These are phyloP conservation scores for Temnothorax ravouxi DNA, from an alignment of 2,888 invertebrate genomes.

Conservation along the genomic window DNA sequence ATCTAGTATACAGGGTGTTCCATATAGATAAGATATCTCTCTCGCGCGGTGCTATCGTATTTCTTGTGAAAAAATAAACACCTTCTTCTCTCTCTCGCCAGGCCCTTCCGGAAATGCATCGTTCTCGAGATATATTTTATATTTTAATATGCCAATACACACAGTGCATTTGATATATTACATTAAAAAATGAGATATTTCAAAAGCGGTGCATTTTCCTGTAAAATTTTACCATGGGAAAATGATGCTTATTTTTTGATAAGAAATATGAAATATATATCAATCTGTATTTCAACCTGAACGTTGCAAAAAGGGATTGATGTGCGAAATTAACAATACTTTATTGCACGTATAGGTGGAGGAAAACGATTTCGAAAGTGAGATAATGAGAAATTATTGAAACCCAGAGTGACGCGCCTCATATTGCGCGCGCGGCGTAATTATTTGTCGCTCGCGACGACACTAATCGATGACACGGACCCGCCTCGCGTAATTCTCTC, in stretches of 20 bases:
- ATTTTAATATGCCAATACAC: neutral
- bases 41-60: neutral
- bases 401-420: neutral
- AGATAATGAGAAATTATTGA: slow-evolving; percentile 36
- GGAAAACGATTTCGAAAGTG: slow-evolving; percentile 14
- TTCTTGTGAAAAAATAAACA: neutral
- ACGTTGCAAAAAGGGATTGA: neutral
- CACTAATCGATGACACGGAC: slow-evolving; percentile 47
- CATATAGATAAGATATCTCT: neutral
- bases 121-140: neutral
- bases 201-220: neutral
- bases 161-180: neutral
- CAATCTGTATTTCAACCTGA: neutral
- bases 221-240: neutral
- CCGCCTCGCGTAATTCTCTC: slow-evolving; percentile 25
- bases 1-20: neutral
- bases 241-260: neutral
- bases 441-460: slow-evolving; percentile 47
- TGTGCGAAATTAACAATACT: neutral
- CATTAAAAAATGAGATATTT: neutral
- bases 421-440: neutral
- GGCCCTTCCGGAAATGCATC: neutral
- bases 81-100: neutral
- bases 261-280: neutral
- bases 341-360: neutral